A percentile compares a stretch with the other conserved stretches of the same genome.
These are phyloP conservation scores for Bombus impatiens DNA, from an alignment of 1,140 invertebrate genomes.

Conservation along the genomic window DNA sequence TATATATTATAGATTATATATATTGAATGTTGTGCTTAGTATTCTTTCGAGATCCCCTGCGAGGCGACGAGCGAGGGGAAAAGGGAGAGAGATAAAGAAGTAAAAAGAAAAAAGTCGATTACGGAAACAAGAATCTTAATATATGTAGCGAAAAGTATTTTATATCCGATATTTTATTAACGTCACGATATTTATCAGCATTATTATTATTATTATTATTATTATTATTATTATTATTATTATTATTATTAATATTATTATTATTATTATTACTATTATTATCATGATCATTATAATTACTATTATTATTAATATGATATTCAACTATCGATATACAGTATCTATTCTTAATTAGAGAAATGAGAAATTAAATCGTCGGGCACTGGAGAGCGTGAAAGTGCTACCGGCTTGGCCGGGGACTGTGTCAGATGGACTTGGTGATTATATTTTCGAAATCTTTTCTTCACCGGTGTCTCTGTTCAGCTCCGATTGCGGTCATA, in stretches of 20 bases:
- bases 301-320: conserved; percentile 70
- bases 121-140: conserved; percentile 64
- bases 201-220: conserved; percentile 66
- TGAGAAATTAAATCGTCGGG: neutral
- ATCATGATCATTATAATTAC: conserved; percentile 72
- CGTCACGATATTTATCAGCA: conserved; percentile 63
- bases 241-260: conserved; percentile 71
- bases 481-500: neutral
- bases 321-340: conserved; percentile 24
- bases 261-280: conserved; percentile 72
- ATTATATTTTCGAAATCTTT: conserved; percentile 8
- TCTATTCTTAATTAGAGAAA: conserved; percentile 1
- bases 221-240: conserved; percentile 73
- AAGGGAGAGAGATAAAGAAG: conserved; percentile 62
- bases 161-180: conserved; percentile 77
- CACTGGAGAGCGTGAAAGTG: neutral
- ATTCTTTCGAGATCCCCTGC: conserved; percentile 71
- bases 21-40: conserved; percentile 81
- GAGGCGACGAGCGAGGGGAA: conserved; percentile 50
- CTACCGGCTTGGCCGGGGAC: neutral
- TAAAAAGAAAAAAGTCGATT: conserved; percentile 34
- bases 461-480: conserved; percentile 9
- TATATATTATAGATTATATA: conserved; percentile 53
- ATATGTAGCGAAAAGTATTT: conserved; percentile 77
- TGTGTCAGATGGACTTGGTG: neutral